phyloP scores from a whole-genome alignment of 1,140 invertebrate species.

The Ostrea denselamellosa region DNA sequence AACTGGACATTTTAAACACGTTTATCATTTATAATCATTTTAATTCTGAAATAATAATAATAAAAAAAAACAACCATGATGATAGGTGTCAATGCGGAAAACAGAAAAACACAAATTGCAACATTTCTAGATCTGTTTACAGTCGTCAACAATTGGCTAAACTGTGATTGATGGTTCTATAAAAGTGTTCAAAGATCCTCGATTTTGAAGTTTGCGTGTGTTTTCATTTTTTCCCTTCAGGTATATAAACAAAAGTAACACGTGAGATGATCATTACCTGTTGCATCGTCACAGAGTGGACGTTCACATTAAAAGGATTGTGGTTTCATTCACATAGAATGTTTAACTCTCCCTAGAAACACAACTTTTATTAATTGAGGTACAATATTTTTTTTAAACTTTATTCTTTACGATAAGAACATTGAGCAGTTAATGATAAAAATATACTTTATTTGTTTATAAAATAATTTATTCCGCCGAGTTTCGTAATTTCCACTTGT shows the following conservation, averaged over 20 bases:
- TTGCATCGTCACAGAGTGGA: neutral
- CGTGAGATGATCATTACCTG: constrained; percentile 19
- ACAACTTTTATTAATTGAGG: no score
- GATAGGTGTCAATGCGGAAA: constrained; percentile 25
- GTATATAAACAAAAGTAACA: constrained; percentile 27
- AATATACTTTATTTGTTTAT: no score
- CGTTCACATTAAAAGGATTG: neutral
- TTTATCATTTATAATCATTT: neutral
- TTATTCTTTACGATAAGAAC: no score
- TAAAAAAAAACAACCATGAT: neutral
- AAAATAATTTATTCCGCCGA: no score
- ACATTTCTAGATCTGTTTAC: neutral
- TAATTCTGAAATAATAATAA: neutral
- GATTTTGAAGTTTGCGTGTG: neutral
- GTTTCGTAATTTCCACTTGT: no score
- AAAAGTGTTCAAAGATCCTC: constrained; percentile 32
- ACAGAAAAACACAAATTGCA: neutral
- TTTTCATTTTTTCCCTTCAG: neutral
- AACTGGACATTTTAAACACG: neutral
- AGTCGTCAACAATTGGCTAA: constrained; percentile 19
- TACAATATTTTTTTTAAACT: no score
- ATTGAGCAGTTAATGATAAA: no score
- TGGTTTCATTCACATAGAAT: neutral
- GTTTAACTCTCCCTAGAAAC: no score
- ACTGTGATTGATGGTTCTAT: constrained; percentile 13